Evolutionary conservation across 64 coral and sea anemone species (phyloP).

Genomic region (Montipora foliosa): DNA sequence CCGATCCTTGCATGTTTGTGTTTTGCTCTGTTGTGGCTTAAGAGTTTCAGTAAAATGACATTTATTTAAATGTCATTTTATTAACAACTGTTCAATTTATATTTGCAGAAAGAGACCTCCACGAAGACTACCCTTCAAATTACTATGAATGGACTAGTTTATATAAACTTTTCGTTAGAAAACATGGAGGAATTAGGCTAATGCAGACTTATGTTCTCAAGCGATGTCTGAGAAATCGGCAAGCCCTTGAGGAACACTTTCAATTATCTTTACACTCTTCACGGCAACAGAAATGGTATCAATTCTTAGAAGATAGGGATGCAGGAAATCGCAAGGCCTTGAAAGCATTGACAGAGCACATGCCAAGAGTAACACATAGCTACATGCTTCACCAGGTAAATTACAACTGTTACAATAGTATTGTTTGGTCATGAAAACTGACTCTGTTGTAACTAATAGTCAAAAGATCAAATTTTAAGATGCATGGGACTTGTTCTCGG

Average conservation of each 20-base stretch:
- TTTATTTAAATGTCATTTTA: no score
- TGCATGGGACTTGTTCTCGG: no score
- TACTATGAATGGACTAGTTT: conserved; percentile 99
- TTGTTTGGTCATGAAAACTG: no score
- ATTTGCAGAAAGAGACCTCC: conserved; percentile 71
- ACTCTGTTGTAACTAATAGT: no score
- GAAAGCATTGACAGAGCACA: conserved; percentile 98
- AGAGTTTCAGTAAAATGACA: neutral
- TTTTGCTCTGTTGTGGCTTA: no score
- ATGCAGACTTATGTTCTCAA: conserved; percentile 99
- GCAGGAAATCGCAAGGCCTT: conserved; percentile 94
- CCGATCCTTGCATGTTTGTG: no score
- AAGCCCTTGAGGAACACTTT: conserved; percentile 99
- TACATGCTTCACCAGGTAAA: conserved; percentile 99
- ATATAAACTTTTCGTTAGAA: conserved; percentile 98
- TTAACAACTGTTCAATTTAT: neutral
- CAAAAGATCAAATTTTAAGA: no score
- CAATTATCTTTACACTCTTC: conserved; percentile 97
- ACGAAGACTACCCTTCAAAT: conserved; percentile 87
- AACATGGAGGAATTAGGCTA: conserved; percentile 93
- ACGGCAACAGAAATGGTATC: conserved; percentile 99
- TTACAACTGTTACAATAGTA: neutral
- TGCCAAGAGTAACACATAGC: conserved; percentile 98
- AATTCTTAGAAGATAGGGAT: conserved; percentile 97
- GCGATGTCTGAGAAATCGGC: conserved; percentile 95